These are phyloP conservation scores for Nibea albiflora DNA, from an alignment of 2,113 vertebrate genomes.

Conservation along the genomic window DNA sequence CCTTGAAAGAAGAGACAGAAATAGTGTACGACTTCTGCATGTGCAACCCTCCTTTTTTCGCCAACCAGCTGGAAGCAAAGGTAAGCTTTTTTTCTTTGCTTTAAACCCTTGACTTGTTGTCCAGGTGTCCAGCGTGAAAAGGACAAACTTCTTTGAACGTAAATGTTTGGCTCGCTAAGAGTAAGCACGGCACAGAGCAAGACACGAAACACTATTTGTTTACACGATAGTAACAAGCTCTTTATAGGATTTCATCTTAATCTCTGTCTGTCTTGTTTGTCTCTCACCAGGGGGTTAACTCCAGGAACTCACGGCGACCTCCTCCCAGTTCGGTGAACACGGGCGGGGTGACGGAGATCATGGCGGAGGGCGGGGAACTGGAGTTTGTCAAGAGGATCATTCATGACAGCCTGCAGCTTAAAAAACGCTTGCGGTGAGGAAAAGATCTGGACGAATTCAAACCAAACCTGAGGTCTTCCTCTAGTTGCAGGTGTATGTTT, in stretches of 20 bases:
- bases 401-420: conserved; percentile 98
- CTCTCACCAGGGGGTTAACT: conserved; percentile 92
- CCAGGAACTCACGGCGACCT: conserved; percentile 94
- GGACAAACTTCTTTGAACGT: neutral
- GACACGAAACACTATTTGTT: conserved; percentile 46
- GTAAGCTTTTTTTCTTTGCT: conserved; percentile 70
- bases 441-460: neutral
- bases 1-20: conserved; percentile 96
- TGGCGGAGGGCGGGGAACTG: conserved; percentile 98
- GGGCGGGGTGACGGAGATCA: conserved; percentile 98
- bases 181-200: neutral
- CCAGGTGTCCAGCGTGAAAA: neutral
- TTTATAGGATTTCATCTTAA: conserved; percentile 71
- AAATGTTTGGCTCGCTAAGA: neutral
- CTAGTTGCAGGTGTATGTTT: neutral
- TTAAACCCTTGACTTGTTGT: neutral
- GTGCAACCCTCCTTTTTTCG: conserved; percentile 99
- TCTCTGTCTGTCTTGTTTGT: conserved; percentile 61
- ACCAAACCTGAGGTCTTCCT: neutral
- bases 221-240: conserved; percentile 37
- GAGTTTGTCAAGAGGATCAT: conserved; percentile 99
- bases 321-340: conserved; percentile 99
- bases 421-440: conserved; percentile 91
- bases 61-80: conserved; percentile 96
- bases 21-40: conserved; percentile 98